Conservation (phyloP, 2,888 invertebrate species). For the Lithophane socia region DNA sequence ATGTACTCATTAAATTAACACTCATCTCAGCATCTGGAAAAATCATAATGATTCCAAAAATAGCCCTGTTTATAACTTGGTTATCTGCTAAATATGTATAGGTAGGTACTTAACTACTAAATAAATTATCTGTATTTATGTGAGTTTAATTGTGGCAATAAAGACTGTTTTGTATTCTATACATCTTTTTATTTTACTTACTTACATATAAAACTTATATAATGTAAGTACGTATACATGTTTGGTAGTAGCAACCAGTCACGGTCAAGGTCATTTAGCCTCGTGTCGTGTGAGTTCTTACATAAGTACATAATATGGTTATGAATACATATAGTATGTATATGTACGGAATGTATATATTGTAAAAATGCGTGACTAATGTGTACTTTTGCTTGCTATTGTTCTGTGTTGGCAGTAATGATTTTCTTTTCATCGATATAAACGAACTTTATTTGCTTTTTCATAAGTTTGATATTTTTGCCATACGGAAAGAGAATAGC, state of each 20-base stretch:
- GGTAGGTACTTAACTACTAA: too few species aligned
- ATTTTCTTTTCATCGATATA: conserved; percentile 31
- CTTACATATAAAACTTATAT: conserved; percentile 14
- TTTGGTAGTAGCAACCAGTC: conserved; percentile 7
- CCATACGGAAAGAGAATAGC: background rate
- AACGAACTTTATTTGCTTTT: background rate
- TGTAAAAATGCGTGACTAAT: conserved; percentile 40
- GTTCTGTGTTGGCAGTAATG: conserved; percentile 28
- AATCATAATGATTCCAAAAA: conserved; percentile 19
- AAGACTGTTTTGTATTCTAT: background rate
- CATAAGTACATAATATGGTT: background rate
- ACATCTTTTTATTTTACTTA: conserved; percentile 15
- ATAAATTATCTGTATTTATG: background rate
- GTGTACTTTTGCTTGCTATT: conserved; percentile 35
- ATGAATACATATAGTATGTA: background rate
- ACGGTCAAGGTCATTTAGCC: conserved; percentile 46
- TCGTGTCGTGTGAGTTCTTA: conserved; percentile 19
- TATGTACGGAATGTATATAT: conserved; percentile 18
- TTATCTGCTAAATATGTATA: background rate
- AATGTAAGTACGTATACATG: background rate
- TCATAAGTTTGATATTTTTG: conserved; percentile 12
- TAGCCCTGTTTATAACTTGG: conserved; percentile 12
- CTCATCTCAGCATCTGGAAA: conserved; percentile 11
- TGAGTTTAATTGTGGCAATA: conserved; percentile 17
- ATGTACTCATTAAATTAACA: conserved; percentile 32